Evolutionary conservation across 2,797 vertebrate genomes (phyloP).

Genomic region (Galaxias olidus): DNA sequence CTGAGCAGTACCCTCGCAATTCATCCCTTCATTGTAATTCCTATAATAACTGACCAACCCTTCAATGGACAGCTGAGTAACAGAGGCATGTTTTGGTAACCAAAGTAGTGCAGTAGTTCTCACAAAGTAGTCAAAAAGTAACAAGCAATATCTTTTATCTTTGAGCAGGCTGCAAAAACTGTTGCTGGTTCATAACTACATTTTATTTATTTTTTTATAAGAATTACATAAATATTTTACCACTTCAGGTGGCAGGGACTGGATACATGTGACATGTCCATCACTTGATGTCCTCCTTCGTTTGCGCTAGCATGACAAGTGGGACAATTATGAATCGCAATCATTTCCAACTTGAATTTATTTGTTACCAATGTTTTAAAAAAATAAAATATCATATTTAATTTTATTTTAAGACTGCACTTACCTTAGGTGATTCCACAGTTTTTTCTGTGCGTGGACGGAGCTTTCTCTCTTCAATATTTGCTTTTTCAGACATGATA

Average conservation of each 20-base stretch:
- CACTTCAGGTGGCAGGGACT: constrained; percentile 67
- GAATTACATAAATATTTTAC: constrained; percentile 36
- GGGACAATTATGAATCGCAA: neutral
- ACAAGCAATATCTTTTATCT: no score
- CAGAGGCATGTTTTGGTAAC: no score
- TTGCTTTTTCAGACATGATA: neutral
- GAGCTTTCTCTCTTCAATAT: neutral
- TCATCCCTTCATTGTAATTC: no score
- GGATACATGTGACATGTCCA: constrained; percentile 47
- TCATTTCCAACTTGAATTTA: neutral
- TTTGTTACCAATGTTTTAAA: neutral
- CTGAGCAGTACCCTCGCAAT: no score
- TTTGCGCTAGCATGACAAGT: constrained; percentile 17
- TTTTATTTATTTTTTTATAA: no score
- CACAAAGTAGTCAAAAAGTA: no score
- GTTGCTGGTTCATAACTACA: no score
- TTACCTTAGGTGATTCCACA: constrained; percentile 21
- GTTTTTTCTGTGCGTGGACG: neutral
- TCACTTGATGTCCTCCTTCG: constrained; percentile 12
- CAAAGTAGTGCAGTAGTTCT: no score
- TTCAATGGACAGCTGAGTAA: no score
- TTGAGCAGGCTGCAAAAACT: no score
- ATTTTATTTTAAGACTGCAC: neutral
- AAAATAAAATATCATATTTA: neutral
- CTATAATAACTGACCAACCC: no score